Percentiles rank a stretch among this genome's conserved stretches.
Evolutionary conservation across 1,140 invertebrate species (phyloP).

Genomic region (Rhagoletis pomonella): DNA sequence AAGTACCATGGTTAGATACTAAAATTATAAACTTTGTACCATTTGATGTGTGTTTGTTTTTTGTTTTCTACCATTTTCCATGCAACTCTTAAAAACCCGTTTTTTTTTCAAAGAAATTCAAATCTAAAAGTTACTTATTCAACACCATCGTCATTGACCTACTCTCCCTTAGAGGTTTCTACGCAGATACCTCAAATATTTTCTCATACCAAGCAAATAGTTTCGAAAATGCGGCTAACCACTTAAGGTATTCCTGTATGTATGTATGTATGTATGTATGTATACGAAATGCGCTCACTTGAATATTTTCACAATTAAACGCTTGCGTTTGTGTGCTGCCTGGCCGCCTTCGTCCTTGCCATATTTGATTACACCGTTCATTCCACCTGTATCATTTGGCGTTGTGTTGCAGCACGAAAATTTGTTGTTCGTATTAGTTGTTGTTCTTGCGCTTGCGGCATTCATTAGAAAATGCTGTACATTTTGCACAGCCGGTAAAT

Average conservation of each 20-base stretch:
- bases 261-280: too few species aligned
- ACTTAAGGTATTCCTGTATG: neutral
- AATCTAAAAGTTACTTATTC: too few species aligned
- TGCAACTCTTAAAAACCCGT: too few species aligned
- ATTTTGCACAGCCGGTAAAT: neutral
- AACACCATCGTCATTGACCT: conserved; percentile 6
- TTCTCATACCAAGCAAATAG: neutral
- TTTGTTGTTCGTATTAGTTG: neutral
- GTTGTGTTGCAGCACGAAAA: neutral
- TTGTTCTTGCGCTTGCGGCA: conserved; percentile 12
- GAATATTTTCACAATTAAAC: neutral
- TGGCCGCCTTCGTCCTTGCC: conserved; percentile 22
- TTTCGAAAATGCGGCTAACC: conserved; percentile 21
- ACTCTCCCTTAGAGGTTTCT: conserved; percentile 12
- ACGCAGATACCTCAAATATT: neutral
- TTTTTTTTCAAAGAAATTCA: too few species aligned
- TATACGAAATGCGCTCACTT: neutral
- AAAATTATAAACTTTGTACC: too few species aligned
- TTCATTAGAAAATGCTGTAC: neutral
- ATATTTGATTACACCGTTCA: neutral
- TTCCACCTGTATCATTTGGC: neutral
- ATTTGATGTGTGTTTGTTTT: too few species aligned
- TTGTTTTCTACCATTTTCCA: too few species aligned
- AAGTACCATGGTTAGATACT: too few species aligned
- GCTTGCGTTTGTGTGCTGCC: neutral